Percentiles rank a stretch among this genome's conserved stretches.
Evolutionary conservation across 2,888 invertebrate genomes (phyloP).

Genomic region (Seira musarum): DNA sequence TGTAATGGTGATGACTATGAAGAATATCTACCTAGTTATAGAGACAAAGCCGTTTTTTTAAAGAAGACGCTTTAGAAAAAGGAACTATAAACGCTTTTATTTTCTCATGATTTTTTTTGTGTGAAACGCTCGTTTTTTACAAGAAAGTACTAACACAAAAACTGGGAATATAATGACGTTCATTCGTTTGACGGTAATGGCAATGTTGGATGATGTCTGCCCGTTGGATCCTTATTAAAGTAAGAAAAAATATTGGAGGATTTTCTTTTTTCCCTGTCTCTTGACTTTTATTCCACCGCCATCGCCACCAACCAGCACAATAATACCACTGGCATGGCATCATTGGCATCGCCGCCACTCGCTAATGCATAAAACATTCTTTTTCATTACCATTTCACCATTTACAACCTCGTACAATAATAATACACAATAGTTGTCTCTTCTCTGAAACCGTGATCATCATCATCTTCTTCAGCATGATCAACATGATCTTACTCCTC

Average conservation of each 20-base stretch:
- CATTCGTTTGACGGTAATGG: slow-evolving; percentile 41
- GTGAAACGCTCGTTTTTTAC: slow-evolving; percentile 2
- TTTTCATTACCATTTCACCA: slow-evolving; percentile 36
- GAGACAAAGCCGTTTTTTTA: too few species aligned
- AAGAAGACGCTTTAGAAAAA: background rate
- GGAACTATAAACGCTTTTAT: too few species aligned
- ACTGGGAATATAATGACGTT: slow-evolving; percentile 49
- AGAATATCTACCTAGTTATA: too few species aligned
- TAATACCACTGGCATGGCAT: too few species aligned
- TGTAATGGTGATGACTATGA: too few species aligned
- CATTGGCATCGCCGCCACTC: too few species aligned
- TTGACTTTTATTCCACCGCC: slow-evolving; percentile 2
- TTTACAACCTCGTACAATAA: too few species aligned
- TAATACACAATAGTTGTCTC: background rate
- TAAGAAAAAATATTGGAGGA: slow-evolving; percentile 26
- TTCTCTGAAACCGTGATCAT: too few species aligned
- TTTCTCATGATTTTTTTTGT: slow-evolving; percentile 31
- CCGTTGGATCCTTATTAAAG: slow-evolving; percentile 24
- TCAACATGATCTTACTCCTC: too few species aligned
- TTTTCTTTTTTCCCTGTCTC: background rate
- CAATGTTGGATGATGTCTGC: slow-evolving; percentile 18
- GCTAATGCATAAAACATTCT: slow-evolving; percentile 51
- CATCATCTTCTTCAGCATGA: too few species aligned
- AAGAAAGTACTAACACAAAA: slow-evolving; percentile 31
- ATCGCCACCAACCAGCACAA: slow-evolving; percentile 1